Percentiles rank a stretch among this genome's conserved stretches.
Conservation (phyloP, 2,888 invertebrate species). For the Drosophila yooni region DNA sequence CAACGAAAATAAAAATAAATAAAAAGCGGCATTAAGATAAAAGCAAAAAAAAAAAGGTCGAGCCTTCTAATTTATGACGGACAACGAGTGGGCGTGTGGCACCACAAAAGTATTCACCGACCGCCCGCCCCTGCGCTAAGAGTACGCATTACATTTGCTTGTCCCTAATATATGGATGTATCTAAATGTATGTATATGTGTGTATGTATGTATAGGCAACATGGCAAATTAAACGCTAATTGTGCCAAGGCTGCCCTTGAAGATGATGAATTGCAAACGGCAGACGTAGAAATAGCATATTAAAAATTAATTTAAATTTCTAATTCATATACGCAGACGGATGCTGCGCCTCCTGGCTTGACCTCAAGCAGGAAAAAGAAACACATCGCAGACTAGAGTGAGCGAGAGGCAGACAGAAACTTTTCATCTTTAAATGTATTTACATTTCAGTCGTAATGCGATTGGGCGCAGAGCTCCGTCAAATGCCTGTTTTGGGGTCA, state of each 20-base stretch:
- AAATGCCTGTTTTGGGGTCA: constrained; percentile 18
- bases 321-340: constrained; percentile 57
- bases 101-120: constrained; percentile 15
- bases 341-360: background rate
- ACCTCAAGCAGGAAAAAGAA: background rate
- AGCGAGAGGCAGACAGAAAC: background rate
- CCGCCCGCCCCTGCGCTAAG: background rate
- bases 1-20: constrained; percentile 29
- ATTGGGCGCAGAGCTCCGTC: constrained; percentile 12
- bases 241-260: constrained; percentile 61
- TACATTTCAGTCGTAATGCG: constrained; percentile 18
- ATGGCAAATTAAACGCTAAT: constrained; percentile 75
- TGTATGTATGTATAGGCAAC: constrained; percentile 8
- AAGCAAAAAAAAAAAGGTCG: constrained; percentile 51
- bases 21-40: constrained; percentile 51
- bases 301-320: constrained; percentile 76
- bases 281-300: constrained; percentile 40
- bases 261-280: constrained; percentile 63
- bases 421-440: constrained; percentile 14
- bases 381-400: background rate
- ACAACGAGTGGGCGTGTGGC: constrained; percentile 27
- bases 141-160: constrained; percentile 33
- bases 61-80: constrained; percentile 68
- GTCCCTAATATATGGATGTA: constrained; percentile 25
- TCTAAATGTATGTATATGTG: constrained; percentile 5